Percentiles rank a stretch among this genome's conserved stretches.
Conservation (phyloP, 2,888 invertebrate genomes). For the Gandaritis pyraliata region DNA sequence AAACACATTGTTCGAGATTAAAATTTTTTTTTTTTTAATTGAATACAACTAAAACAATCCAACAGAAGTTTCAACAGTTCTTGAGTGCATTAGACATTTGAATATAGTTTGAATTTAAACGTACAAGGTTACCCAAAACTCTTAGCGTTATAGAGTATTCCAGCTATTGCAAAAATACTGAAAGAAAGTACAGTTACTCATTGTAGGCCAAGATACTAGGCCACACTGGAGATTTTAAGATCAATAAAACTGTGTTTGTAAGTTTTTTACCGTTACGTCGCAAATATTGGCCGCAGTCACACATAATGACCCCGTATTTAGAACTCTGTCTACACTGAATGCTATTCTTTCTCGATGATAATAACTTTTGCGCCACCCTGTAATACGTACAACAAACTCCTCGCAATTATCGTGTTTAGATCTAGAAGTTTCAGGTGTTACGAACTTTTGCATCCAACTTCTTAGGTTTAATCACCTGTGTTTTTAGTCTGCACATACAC, state of each 20-base stretch:
- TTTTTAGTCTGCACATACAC: background rate
- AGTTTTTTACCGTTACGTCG: too few relatives aligned
- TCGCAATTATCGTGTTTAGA: background rate
- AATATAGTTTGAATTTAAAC: conserved; percentile 6
- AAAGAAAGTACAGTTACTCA: too few relatives aligned
- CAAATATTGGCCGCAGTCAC: too few relatives aligned
- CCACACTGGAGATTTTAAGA: too few relatives aligned
- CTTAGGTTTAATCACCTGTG: background rate
- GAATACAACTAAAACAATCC: background rate
- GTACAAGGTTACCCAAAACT: background rate
- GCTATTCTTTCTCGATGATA: too few relatives aligned
- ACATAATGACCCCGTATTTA: too few relatives aligned
- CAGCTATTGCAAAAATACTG: too few relatives aligned
- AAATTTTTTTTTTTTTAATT: background rate
- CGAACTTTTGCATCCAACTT: background rate
- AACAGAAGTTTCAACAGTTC: conserved; percentile 17
- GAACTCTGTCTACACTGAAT: too few relatives aligned
- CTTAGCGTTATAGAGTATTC: too few relatives aligned
- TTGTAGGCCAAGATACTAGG: too few relatives aligned
- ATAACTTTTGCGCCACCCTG: conserved; percentile 4
- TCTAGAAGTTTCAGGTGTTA: conserved; percentile 2
- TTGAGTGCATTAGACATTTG: conserved; percentile 20
- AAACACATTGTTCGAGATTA: too few relatives aligned
- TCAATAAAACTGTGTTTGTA: too few relatives aligned
- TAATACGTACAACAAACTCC: background rate